Evolutionary conservation across 2,888 invertebrate species (phyloP).

Genomic region (Pandemis heparana): DNA sequence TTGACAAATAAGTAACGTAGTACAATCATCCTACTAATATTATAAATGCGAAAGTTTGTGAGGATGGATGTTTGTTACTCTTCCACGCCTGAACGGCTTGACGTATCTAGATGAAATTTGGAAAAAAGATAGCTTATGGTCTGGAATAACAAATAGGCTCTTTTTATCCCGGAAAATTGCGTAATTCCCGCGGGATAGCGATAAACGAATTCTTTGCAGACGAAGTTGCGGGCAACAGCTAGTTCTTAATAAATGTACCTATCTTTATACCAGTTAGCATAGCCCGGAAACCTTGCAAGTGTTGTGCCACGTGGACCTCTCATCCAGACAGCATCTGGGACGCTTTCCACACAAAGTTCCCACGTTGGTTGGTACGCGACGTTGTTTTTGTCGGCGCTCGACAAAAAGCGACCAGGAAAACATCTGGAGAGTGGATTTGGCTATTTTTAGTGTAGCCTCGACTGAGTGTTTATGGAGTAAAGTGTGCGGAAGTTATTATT

Average conservation of each 20-base stretch:
- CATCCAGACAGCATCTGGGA: slow-evolving; percentile 62
- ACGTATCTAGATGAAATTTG: too few relatives aligned
- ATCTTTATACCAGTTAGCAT: background rate
- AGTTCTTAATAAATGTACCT: background rate
- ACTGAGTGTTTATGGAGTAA: slow-evolving; percentile 63
- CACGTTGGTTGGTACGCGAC: slow-evolving; percentile 72
- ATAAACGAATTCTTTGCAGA: too few relatives aligned
- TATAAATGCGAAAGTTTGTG: too few relatives aligned
- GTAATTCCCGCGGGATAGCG: too few relatives aligned
- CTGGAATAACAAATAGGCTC: too few relatives aligned
- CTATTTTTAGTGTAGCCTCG: slow-evolving; percentile 69
- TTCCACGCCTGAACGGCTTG: too few relatives aligned
- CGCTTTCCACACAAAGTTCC: slow-evolving; percentile 64
- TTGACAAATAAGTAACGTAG: too few relatives aligned
- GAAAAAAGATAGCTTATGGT: too few relatives aligned
- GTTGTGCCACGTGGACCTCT: slow-evolving; percentile 72
- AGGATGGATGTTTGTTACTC: too few relatives aligned
- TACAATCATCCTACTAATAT: too few relatives aligned
- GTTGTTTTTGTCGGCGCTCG: slow-evolving; percentile 59
- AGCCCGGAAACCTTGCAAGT: slow-evolving; percentile 47
- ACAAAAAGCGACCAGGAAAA: slow-evolving; percentile 72
- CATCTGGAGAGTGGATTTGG: slow-evolving; percentile 73
- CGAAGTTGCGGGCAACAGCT: too few relatives aligned
- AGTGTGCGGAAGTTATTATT: slow-evolving; percentile 68
- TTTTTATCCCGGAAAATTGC: too few relatives aligned